phyloP scores from a whole-genome alignment of 2,888 invertebrate genomes.

The Polydesmus complanatus region DNA sequence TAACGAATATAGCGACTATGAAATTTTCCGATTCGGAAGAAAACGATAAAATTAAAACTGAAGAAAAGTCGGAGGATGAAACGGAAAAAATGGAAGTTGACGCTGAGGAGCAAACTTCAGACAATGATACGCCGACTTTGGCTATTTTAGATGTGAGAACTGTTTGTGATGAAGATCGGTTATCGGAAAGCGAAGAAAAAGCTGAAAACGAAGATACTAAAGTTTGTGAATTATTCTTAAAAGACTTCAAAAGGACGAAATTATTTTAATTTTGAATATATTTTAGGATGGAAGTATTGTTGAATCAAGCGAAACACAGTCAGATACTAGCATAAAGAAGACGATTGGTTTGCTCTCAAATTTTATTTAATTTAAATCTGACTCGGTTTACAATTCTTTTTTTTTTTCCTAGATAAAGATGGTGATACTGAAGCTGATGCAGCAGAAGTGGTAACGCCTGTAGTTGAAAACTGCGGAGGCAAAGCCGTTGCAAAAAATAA shows the following conservation, averaged over 20 bases:
- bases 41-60: background rate
- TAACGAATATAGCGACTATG: background rate
- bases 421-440: too few species aligned
- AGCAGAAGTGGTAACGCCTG: background rate
- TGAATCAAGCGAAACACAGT: too few species aligned
- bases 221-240: background rate
- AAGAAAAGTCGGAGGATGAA: background rate
- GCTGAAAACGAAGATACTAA: background rate
- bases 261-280: too few species aligned
- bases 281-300: too few species aligned
- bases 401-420: background rate
- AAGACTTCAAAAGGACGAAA: background rate
- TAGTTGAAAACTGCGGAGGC: background rate
- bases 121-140: slow-evolving; percentile 1
- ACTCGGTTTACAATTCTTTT: background rate
- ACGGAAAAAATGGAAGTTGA: background rate
- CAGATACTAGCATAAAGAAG: background rate
- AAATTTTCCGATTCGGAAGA: background rate
- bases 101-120: background rate
- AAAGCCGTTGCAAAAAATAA: background rate
- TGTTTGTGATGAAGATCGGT: slow-evolving; percentile 9
- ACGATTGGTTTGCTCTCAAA: background rate
- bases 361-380: background rate
- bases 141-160: slow-evolving; percentile 13
- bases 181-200: background rate